Base-by-base conservation (phyloP, 1,140 invertebrate species). In the Phthorimaea operculella region DNA sequence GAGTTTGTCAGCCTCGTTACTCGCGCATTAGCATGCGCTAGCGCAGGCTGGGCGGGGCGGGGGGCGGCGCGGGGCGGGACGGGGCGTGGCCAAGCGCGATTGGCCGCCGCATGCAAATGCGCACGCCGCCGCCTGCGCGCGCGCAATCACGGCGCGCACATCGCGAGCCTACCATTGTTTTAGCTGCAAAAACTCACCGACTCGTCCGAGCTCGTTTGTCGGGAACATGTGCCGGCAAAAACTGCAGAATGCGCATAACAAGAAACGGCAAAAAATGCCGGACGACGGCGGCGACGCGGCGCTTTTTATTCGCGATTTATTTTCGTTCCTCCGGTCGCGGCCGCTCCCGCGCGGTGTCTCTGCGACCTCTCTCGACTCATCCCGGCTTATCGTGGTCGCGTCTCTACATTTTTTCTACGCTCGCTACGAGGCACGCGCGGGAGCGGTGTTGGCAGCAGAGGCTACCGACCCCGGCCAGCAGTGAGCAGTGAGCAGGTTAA, bases 41-140 rank as follows among this genome's bases (percentile, higher is more conserved):
- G 45, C 45, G 48, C 21, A 3, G 11, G 48, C 15, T 10, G 48
- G 17, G 48, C 11, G 48, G 10, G 12, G 17, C 21, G 48, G 15
- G 17, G 48, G 15, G 48, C 48, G 45, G 60, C 51, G 58, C 55
- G 60, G 54, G 52, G 48, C 52, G 52, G 54, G 54, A 11, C 54
- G 58, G 64, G 74, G 77, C 73, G 74, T 77, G 74, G 66, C 75
- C 59, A 57, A 58, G 66, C 53, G 61, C 64, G 57, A 79, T 79
- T 79, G 75, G 79, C 65, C 66, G 64, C 59, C 66, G 64, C 75
- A 83, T 80, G 79, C 79, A 80, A 80, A 80, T 80, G 59, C 56
- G 58, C 52, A 9, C 61, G 14, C 60, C 60, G 55, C 70, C 69
- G 68, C 68, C 71, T 65, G 70, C 72, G 71, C 70, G 52, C 58